Conservation (phyloP, 1,140 invertebrate genomes). For the Meloidogyne chitwoodi region DNA sequence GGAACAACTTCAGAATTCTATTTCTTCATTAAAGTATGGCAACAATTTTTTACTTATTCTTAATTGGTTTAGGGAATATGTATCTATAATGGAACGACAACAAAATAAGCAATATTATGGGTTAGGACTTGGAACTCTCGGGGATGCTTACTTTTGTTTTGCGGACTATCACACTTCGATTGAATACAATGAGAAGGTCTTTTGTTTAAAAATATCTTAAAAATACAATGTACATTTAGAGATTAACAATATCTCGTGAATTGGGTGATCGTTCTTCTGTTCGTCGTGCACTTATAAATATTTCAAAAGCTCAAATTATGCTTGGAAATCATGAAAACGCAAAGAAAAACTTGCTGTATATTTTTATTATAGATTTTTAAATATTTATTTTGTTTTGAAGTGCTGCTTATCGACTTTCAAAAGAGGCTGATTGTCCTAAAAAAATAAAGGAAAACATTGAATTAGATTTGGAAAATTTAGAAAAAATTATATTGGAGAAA, state of each 20-base stretch:
- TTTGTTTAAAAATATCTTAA: neutral
- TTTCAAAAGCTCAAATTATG: neutral
- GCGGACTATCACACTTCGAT: neutral
- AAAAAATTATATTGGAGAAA: neutral
- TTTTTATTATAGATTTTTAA: neutral
- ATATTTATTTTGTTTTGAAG: neutral
- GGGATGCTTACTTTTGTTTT: slow-evolving; percentile 16
- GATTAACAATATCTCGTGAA: neutral
- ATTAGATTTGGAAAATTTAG: neutral
- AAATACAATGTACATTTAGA: neutral
- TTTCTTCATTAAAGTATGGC: slow-evolving; percentile 5
- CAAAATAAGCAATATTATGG: neutral
- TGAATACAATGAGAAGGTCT: slow-evolving; percentile 13
- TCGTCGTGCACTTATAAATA: slow-evolving; percentile 2
- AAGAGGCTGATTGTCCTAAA: neutral
- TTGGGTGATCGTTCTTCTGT: neutral
- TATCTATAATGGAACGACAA: slow-evolving; percentile 1
- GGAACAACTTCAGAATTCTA: neutral
- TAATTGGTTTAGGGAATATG: neutral
- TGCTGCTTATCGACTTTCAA: neutral
- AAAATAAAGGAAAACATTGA: neutral
- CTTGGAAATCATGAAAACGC: neutral
- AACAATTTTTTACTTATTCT: neutral
- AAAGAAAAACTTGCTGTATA: neutral
- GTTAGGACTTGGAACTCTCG: slow-evolving; percentile 1